Base-by-base conservation (phyloP, 1,140 invertebrate genomes). In the Condylostylus longicornis region DNA sequence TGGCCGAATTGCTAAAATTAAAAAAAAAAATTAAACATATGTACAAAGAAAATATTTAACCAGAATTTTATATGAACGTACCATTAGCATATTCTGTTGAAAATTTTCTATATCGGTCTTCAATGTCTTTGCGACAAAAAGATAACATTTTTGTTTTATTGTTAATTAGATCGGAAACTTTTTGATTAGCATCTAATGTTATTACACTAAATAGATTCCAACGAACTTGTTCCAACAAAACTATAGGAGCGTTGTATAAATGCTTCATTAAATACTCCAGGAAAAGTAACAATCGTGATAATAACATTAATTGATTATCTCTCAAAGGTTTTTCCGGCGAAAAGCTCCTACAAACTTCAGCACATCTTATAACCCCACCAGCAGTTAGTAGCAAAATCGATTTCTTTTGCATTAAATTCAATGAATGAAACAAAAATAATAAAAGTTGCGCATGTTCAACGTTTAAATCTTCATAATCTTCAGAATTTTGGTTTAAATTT, bases 361-460 rank as follows among this genome's bases (percentile, higher is more conserved):
- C 72, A 45, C 74, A 77, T 41, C 72, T 63, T 31, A 78, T 70
- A 13, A 77, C 70, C 4, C 74, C 74, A 44, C 72, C 72, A 5
- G 80, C 78, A 10, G 78, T 77, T 40, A 82, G 65, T 8, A 94
- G 65, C n/a, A 96, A 63, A 1, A 97, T 82, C 3, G 81, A 80
- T 62, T 96, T 96, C 60, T 95, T 96, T 61, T 95, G 87, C 84
- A 94, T 94, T 18, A 96, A 64, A 49, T 87, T 90, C 18, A 96
- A 61, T 3, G 86, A 87, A 61, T 96, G 90, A 56, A 96, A 96
- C 2, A 96, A 64, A 56, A 95, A 94, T 1, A 97, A 68, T 41
- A 97, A 63, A 8, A 96, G 64, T 55, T 96, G 90, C 0, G 88
- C 79, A 63, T 97, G 91, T 59, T 97, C 93, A 8, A 95, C 87